Evolutionary conservation across 1,140 invertebrate species (phyloP), one percentile per base, ranked within the genome.

Genomic region (Lordiphosa mommai): DNA sequence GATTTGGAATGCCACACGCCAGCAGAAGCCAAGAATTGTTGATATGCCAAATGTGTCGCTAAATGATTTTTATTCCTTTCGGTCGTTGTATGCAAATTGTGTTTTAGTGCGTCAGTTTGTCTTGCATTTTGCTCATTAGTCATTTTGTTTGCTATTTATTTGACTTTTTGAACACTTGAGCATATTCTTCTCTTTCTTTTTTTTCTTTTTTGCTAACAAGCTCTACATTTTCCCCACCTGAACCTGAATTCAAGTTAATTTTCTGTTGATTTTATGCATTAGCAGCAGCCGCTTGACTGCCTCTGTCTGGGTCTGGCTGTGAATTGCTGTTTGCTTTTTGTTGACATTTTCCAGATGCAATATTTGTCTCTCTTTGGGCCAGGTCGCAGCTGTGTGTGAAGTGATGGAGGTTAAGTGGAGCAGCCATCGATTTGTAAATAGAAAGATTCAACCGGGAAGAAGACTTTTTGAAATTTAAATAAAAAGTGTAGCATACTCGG

Each of bases 31-130:
- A 17, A 17, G 10, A 41, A 43, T 57, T 76, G 65, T 80, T 82
- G 71, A 76, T 82, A 80, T 80, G 76, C 76, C 71, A 74, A 80
- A 82, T 82, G 76, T 82, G 76, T 80, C 71, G 76, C 76, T 76
- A 71, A 82, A 80, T 82, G 66, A 64, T 82, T 71, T 73, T 74
- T 70, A 73, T 82, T 69, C 43, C 29, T 33, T 36, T 64, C 44
- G 49, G 36, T 40, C 17, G 46, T 10, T 61, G 66, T 82, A 80
- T 80, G 77, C 76, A 76, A 80, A 82, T 71, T 63, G 51, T 41
- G 49, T 33, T 47, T 67, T 30, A 41, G 53, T 61, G 41, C 52
- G 12, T 58, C 13, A 55, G 55, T 65, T 70, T 60, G 50, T 49
- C 44, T 50, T 70, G 61, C 66, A 66, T 65, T 68, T 79, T 52